phyloP scores from a whole-genome alignment of 2,888 invertebrate species.

The Andricus curvator region DNA sequence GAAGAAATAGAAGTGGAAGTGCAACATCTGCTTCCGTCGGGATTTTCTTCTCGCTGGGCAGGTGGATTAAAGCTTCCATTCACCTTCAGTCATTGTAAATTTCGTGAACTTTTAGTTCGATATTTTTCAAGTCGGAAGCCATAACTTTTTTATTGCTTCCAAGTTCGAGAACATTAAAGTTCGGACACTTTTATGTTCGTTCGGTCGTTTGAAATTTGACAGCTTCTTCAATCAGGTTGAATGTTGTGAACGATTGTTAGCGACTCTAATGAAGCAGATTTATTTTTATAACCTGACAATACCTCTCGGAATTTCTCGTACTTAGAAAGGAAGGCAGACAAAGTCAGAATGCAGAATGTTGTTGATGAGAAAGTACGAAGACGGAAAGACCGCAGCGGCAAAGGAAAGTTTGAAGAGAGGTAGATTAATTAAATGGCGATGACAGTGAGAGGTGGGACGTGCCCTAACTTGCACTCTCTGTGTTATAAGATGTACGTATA shows the following conservation, averaged over 20 bases:
- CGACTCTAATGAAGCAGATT: neutral
- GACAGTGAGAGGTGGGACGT: conserved; percentile 6
- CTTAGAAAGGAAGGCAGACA: conserved; percentile 2
- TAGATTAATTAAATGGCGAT: conserved; percentile 36
- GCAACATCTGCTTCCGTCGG: too few relatives aligned
- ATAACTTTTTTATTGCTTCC: neutral
- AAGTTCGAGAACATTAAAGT: neutral
- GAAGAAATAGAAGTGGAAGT: too few relatives aligned
- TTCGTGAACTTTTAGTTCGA: too few relatives aligned
- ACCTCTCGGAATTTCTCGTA: neutral
- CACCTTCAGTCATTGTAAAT: too few relatives aligned
- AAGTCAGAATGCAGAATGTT: neutral
- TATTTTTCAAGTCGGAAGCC: neutral
- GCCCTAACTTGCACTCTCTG: neutral
- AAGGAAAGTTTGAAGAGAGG: conserved; percentile 19
- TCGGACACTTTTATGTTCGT: neutral
- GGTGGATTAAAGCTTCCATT: too few relatives aligned
- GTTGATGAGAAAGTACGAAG: neutral
- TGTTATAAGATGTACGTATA: conserved; percentile 25
- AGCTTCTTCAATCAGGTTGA: neutral
- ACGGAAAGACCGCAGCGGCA: neutral
- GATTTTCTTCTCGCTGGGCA: too few relatives aligned
- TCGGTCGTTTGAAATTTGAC: neutral
- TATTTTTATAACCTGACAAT: neutral
- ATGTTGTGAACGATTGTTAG: neutral